phyloP scores from a whole-genome alignment of 1,140 invertebrate genomes.

The Pteromalus puparum region DNA sequence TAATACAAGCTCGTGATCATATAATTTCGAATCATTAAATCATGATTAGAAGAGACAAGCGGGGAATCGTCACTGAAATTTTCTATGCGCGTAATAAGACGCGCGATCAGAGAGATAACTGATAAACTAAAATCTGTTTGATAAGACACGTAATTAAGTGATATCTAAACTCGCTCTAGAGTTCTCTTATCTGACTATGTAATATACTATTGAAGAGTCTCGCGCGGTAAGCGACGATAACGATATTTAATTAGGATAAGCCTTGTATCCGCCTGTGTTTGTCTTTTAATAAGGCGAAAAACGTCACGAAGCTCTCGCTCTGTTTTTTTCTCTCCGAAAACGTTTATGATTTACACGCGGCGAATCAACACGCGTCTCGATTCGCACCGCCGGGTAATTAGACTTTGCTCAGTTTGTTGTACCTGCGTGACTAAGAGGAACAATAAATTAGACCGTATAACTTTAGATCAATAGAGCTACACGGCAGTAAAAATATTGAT shows the following conservation, averaged over 20 bases:
- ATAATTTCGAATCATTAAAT: too few species aligned
- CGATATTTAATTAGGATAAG: conserved; percentile 26
- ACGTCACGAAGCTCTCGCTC: background rate
- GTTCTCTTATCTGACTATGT: background rate
- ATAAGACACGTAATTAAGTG: conserved; percentile 5
- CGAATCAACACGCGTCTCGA: too few species aligned
- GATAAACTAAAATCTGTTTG: conserved; percentile 2
- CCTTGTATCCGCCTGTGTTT: background rate
- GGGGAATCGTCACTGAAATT: background rate
- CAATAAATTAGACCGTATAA: too few species aligned
- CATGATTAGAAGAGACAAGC: background rate
- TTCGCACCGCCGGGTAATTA: too few species aligned
- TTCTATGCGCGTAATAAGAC: background rate
- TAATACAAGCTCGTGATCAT: background rate
- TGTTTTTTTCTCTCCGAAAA: background rate
- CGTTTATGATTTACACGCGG: background rate
- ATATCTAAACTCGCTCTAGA: background rate
- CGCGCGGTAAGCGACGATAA: background rate
- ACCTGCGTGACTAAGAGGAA: too few species aligned
- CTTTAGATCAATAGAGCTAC: too few species aligned
- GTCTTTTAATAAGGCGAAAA: background rate
- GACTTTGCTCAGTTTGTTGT: too few species aligned
- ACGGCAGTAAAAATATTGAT: background rate
- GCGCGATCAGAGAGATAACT: background rate
- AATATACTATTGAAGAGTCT: conserved; percentile 3